Evolutionary conservation across 2,113 vertebrate genomes (phyloP), one percentile per base, ranked within the genome.

Genomic region (Nothoprocta pentlandii): DNA sequence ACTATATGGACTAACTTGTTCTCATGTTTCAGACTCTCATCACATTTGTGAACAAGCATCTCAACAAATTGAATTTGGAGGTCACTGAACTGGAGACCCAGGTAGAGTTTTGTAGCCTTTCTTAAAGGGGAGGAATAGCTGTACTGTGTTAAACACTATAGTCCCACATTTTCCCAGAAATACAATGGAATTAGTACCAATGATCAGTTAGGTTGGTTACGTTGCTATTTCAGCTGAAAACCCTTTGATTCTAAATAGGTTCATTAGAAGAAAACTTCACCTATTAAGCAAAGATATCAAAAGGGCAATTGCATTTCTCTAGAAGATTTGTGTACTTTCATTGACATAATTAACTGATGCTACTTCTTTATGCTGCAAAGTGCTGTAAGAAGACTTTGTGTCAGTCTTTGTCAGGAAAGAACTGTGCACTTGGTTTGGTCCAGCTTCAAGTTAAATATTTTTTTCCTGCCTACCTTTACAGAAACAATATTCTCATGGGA

Each of bases 11-110:
- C 41, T 81, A 30, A 26, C 36, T 11, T 96, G 47, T 95, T 93
- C 69, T 95, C 69, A 6, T 92, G 19, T 97, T 97, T 74, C 95
- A 99, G 99, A 99, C 99, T 7, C 97, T 99, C 94, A 99, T 99
- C 96, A 99, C 99, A 3, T 99, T 99, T 77, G 99, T 99, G 93
- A 99, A 99, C 97, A 99, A 99, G 95, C 99, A 99, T 92, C 98
- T 99, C 95, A 99, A 99, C 96, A 99, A 99, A 89, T 89, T 99
- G 94, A 99, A 99, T 97, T 96, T 99, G 67, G 99, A 99, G 97
- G 99, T 99, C 92, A 99, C 99, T 21, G 99, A 99, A 90, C 96
- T 99, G 97, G 99, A 99, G 96, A 99, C 99, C 4, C 99, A 99
- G 99, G 99, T 99, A 96, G 32, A 96, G 62, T 77, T 87, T 74